These are phyloP conservation scores for Brachystomella parvula DNA, from an alignment of 1,140 invertebrate genomes.

Conservation along the genomic window DNA sequence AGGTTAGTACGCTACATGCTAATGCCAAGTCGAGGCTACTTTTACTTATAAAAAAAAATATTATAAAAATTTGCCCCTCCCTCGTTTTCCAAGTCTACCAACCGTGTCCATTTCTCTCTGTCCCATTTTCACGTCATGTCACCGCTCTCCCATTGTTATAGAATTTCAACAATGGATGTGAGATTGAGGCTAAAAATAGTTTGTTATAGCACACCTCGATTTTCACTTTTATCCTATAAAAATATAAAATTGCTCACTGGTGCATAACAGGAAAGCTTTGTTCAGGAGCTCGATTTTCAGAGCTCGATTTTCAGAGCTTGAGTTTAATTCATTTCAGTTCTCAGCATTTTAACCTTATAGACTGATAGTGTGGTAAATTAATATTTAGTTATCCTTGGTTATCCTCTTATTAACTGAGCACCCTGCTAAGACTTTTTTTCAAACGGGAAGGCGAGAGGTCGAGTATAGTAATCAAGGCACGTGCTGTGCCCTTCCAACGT, in stretches of 20 bases:
- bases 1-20: too few relatives aligned
- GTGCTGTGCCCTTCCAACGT: too few relatives aligned
- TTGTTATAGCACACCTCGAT: neutral
- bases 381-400: too few relatives aligned
- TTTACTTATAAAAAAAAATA: neutral
- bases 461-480: too few relatives aligned
- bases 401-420: too few relatives aligned
- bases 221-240: neutral
- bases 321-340: too few relatives aligned
- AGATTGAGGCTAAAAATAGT: neutral
- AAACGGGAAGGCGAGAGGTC: too few relatives aligned
- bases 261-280: neutral
- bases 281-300: too few relatives aligned
- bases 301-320: too few relatives aligned
- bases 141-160: neutral
- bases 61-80: neutral
- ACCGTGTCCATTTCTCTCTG: neutral
- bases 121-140: constrained; percentile 9
- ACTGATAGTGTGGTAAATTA: too few relatives aligned
- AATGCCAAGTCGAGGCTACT: neutral
- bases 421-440: too few relatives aligned
- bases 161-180: neutral
- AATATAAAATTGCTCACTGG: constrained; percentile 9
- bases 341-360: too few relatives aligned
- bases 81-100: neutral